Evolutionary conservation across 2,113 vertebrate genomes (phyloP), one percentile per base, ranked within the genome.

Genomic region (Lycocorax pyrrhopterus): DNA sequence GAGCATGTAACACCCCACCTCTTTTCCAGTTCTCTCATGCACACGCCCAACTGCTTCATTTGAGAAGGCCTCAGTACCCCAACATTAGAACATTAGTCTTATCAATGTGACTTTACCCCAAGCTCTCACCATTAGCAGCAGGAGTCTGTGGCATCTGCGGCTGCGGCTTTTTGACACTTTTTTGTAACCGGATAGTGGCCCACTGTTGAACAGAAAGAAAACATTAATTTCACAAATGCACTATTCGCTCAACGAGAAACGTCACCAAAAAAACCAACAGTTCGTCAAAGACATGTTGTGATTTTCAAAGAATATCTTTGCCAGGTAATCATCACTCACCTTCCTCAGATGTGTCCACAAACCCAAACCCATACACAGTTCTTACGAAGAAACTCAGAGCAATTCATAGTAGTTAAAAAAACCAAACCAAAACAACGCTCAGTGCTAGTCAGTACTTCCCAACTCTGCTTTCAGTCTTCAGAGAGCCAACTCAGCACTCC

Each of bases 171-270:
- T 95, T 96, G 62, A 87, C 97, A 76, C 98, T 98, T 90, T 97
- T 99, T 97, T 99, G 98, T 96, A 99, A 99, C 33, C 99, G 98
- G n/a, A 98, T 49, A 1, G 99, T 99, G 56, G 99, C 99, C 99
- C 99, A 99, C 99, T 99, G 91, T 97, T 93, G 33, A 93, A 91
- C 83, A 95, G 96, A 83, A 97, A 84, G 93, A 74, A 93, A 83
- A 49, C 5, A 41, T 35, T 39, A 26, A 52, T 72, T 83, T 93
- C 51, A 86, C 25, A 84, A 55, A 95, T 58, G n/a, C 11, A 72
- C 32, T 3, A 79, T 21, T 83, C 32, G 53, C 39, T 79, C 44
- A 6, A 73, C 19, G 41, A 58, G 47, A 76, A 66, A 63, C 25
- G 8, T 56, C 29, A 62, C 41, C 6, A 29, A 47, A 53, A 51